Evolutionary conservation across 2,888 invertebrate species (phyloP), one percentile per base, ranked within the genome.

Genomic region (Brassicogethes aeneus): DNA sequence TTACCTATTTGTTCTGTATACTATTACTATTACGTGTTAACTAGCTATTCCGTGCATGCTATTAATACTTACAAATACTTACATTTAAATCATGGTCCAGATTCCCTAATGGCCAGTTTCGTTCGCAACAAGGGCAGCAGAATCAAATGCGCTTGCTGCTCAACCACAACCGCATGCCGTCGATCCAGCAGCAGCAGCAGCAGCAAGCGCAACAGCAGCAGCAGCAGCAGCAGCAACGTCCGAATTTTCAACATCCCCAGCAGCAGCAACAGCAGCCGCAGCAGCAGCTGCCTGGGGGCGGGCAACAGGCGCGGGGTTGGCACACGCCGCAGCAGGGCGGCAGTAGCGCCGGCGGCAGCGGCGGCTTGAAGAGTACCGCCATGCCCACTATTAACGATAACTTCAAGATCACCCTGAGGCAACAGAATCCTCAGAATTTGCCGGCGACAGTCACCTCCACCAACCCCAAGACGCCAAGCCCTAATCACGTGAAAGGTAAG

Each of bases 401-500:
- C 56, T 84, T 74, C 68, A 84, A 83, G 70, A 84, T 84, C 52
- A 81, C 79, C 14, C 68, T 83, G 48, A 76, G 76, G 42, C 32
- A 32, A 13, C 32, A 32, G 12, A 8, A 32, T 12, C 32, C 7
- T 8, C 12, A 8, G 10, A 65, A 59, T 48, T 55, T 57, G 3
- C 56, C 61, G 2, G 61, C 70, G 47, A 68, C 76, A 45, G 82
- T 82, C 52, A 81, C 85, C 45, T 87, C 87, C 50, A 87, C 87
- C 52, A 85, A 86, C 69, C 85, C 87, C 50, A 87, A 87, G 74
- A 87, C 87, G 47, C 88, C 87, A 42, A 85, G 85, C 65, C 87
- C 87, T 41, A 82, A 79, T 62, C 77, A 79, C 58, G 74, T 60
- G 72, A 23, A 23, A 23, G 23, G 23, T 10, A 23, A 23, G 23